These are phyloP conservation scores for Argyrosomus japonicus DNA, from an alignment of 2,113 vertebrate species.

Conservation along the genomic window DNA sequence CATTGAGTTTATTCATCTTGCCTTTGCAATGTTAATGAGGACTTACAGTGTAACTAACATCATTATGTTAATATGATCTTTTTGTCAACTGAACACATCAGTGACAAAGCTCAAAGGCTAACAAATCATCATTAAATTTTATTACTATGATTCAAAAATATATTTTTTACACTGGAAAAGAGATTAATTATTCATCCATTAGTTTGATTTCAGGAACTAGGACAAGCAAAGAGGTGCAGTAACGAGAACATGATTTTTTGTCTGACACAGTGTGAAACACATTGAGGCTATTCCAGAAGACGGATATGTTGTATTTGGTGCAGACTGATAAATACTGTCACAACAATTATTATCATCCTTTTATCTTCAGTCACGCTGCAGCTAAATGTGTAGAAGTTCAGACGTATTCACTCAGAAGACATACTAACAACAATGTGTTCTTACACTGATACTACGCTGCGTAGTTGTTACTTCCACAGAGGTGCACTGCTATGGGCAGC, in stretches of 20 bases:
- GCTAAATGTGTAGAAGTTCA: neutral
- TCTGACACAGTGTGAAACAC: neutral
- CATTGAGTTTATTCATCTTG: constrained; percentile 63
- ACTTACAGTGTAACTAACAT: constrained; percentile 47
- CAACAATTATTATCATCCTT: neutral
- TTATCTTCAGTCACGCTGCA: neutral
- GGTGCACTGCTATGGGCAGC: too few species aligned
- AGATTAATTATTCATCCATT: neutral
- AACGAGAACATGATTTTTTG: neutral
- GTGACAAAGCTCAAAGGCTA: constrained; percentile 13
- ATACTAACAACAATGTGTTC: neutral
- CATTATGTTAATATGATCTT: constrained; percentile 40
- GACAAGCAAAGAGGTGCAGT: neutral
- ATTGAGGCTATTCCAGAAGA: neutral
- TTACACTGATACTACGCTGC: neutral
- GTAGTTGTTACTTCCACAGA: neutral
- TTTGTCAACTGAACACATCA: constrained; percentile 15
- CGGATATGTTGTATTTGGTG: too few species aligned
- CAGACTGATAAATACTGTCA: neutral
- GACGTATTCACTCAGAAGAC: neutral
- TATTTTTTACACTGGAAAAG: neutral
- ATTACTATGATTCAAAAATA: neutral
- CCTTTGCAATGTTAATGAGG: constrained; percentile 51
- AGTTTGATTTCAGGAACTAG: neutral
- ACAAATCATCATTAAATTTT: neutral